These are phyloP conservation scores for Hipparchia sbordonii DNA, from an alignment of 2,888 invertebrate genomes.

Conservation along the genomic window DNA sequence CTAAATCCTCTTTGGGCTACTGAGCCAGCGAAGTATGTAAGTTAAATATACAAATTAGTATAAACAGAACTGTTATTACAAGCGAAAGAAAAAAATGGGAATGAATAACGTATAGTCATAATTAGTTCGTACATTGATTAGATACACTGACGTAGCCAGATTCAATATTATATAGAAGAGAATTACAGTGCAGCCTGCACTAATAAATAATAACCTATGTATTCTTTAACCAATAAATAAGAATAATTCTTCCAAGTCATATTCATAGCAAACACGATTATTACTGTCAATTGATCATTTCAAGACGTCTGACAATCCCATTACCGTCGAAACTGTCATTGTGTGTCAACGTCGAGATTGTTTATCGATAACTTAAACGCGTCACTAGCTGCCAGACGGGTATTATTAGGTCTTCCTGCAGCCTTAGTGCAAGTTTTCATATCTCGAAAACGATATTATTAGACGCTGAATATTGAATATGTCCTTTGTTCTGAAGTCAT, in stretches of 20 bases:
- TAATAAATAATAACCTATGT: not conserved
- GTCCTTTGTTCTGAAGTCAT: not conserved
- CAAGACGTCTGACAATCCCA: slow-evolving; percentile 28
- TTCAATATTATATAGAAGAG: not conserved
- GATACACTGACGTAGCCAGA: not conserved
- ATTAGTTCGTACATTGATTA: not conserved
- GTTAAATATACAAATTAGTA: too few species aligned
- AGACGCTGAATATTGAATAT: not conserved
- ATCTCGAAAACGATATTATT: not conserved
- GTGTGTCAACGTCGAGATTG: slow-evolving; percentile 31
- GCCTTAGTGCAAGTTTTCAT: not conserved
- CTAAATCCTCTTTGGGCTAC: too few species aligned
- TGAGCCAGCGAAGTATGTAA: too few species aligned
- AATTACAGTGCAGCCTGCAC: not conserved
- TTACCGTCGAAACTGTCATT: slow-evolving; percentile 32
- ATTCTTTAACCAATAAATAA: not conserved
- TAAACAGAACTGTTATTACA: too few species aligned
- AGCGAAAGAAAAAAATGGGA: too few species aligned
- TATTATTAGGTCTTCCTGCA: slow-evolving; percentile 77
- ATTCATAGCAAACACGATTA: slow-evolving; percentile 9
- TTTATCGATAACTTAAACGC: slow-evolving; percentile 38
- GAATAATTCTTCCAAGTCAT: not conserved
- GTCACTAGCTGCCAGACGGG: slow-evolving; percentile 71
- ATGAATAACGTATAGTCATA: too few species aligned
- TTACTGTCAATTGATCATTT: slow-evolving; percentile 20